phyloP scores from a whole-genome alignment of 2,888 invertebrate species.

The Leucania comma region DNA sequence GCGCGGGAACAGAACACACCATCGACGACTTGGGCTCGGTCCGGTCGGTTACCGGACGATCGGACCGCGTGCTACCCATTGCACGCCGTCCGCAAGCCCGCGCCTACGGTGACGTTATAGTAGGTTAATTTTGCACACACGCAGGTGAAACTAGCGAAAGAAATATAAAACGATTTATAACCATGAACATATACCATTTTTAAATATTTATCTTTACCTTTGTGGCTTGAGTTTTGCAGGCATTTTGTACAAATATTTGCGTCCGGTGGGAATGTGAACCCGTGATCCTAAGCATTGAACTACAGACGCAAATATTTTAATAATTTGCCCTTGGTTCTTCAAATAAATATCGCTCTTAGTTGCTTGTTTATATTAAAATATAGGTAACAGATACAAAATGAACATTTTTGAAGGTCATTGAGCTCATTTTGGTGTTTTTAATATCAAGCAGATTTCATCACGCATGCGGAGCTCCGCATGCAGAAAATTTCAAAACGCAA shows the following conservation, averaged over 20 bases:
- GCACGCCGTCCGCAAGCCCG: no score
- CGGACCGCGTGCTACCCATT: no score
- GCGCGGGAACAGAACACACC: no score
- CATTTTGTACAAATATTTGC: conserved; percentile 41
- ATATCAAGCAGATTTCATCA: no score
- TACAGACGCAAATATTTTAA: conserved; percentile 27
- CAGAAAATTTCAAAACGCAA: no score
- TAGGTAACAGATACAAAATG: background rate
- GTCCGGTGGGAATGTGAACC: conserved; percentile 26
- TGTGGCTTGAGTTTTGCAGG: background rate
- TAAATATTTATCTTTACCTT: background rate
- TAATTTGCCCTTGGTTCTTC: conserved; percentile 17
- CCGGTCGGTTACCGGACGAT: no score
- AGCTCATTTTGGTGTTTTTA: no score
- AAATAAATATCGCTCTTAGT: conserved; percentile 10
- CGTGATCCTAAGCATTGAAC: conserved; percentile 22
- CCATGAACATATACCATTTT: background rate
- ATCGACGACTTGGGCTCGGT: no score
- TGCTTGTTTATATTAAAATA: background rate
- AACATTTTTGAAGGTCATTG: background rate
- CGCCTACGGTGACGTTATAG: no score
- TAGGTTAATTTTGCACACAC: no score
- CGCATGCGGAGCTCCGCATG: no score
- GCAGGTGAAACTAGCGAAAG: no score
- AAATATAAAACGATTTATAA: conserved; percentile 4